Evolutionary conservation across 1,140 invertebrate genomes (phyloP).

Genomic region (Sarcophaga bullata): DNA sequence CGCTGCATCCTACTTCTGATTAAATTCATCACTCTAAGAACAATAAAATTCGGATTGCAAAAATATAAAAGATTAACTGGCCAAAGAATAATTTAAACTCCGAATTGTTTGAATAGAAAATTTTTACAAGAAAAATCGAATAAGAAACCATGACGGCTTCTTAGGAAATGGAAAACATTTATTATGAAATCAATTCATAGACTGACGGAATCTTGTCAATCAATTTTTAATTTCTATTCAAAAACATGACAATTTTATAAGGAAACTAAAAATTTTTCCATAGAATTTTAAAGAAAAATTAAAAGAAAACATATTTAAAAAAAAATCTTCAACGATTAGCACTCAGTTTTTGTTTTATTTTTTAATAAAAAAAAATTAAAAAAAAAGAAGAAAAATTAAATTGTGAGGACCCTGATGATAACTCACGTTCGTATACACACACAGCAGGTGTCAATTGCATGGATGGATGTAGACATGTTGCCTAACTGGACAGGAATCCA

Average conservation of each 20-base stretch:
- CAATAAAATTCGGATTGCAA: no score
- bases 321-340: background rate
- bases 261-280: background rate
- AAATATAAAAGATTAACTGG: no score
- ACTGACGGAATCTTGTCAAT: background rate
- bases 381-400: background rate
- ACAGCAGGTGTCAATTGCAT: slow-evolving; percentile 63
- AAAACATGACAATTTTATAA: background rate
- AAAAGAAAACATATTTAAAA: background rate
- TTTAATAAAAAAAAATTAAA: no score
- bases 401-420: slow-evolving; percentile 19
- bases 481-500: slow-evolving; percentile 54
- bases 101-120: no score
- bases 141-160: no score
- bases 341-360: no score
- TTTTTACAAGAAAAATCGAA: no score
- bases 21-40: no score
- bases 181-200: background rate
- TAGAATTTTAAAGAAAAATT: background rate
- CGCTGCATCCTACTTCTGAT: no score
- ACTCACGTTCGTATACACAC: slow-evolving; percentile 43
- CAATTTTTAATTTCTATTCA: background rate
- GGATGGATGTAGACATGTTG: slow-evolving; percentile 50
- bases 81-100: no score
- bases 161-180: no score